phyloP scores from a whole-genome alignment of 2,113 vertebrate genomes.

The Dicentrarchus labrax region DNA sequence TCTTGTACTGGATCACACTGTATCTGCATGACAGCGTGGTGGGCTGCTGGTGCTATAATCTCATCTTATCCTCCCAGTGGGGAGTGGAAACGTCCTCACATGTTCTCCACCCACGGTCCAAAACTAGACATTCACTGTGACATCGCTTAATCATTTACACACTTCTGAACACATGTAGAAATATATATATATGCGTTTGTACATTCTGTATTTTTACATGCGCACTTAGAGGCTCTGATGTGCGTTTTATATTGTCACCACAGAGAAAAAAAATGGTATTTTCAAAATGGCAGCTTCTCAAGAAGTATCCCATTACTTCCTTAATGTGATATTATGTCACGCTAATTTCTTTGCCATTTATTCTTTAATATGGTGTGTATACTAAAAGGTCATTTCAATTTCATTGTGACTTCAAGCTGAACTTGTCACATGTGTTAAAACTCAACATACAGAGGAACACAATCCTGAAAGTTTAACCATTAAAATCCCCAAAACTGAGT shows the following conservation, averaged over 20 bases:
- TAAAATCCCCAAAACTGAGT: not conserved
- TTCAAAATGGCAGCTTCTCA: not conserved
- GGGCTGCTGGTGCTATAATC: constrained; percentile 48
- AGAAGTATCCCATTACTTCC: not conserved
- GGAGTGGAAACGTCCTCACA: constrained; percentile 34
- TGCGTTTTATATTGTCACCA: not conserved
- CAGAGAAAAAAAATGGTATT: not conserved
- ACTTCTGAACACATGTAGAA: not conserved
- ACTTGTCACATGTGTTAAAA: too few species aligned
- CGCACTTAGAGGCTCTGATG: not conserved
- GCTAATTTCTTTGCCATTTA: not conserved
- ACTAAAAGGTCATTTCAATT: constrained; percentile 27
- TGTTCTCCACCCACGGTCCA: constrained; percentile 39
- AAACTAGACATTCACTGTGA: not conserved
- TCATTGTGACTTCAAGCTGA: not conserved
- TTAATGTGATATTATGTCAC: not conserved
- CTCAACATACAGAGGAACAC: too few species aligned
- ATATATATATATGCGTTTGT: not conserved
- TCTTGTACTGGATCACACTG: constrained; percentile 9
- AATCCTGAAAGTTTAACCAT: constrained; percentile 1
- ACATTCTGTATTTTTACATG: not conserved
- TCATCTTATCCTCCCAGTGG: constrained; percentile 45
- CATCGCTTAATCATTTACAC: not conserved
- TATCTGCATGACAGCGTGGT: constrained; percentile 46
- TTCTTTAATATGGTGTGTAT: not conserved